Percentiles rank a stretch among this genome's conserved stretches.
Evolutionary conservation across 2,113 vertebrate genomes (phyloP).

Genomic region (Chascanopsetta lugubris): DNA sequence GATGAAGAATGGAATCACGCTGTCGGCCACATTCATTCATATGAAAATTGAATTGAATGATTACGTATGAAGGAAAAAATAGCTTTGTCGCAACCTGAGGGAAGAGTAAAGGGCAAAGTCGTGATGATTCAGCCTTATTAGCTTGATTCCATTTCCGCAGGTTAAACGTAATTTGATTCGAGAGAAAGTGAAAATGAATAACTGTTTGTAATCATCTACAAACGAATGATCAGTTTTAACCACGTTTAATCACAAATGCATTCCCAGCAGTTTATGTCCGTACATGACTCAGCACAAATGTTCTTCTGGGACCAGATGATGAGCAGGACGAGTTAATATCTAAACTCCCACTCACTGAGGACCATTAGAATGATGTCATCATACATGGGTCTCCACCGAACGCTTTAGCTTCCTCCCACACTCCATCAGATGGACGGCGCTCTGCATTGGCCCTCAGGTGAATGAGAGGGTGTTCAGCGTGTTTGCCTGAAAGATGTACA

Average conservation of each 20-base stretch:
- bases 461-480: conserved; percentile 32
- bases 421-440: conserved; percentile 16
- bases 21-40: no score
- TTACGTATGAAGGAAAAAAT: no score
- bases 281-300: neutral
- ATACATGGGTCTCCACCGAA: conserved; percentile 17
- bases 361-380: neutral
- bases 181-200: neutral
- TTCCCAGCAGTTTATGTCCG: conserved; percentile 11
- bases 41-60: no score
- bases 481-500: conserved; percentile 16
- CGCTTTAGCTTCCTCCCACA: conserved; percentile 27
- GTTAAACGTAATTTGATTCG: no score
- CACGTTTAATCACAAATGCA: neutral
- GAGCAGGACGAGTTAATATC: conserved; percentile 25
- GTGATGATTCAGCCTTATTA: no score
- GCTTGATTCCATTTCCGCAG: no score
- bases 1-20: no score
- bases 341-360: conserved; percentile 1
- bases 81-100: no score
- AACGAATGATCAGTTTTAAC: neutral
- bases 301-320: conserved; percentile 1
- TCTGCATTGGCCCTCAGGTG: conserved; percentile 33
- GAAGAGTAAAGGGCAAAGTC: no score
- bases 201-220: conserved; percentile 4